Conservation (phyloP, 2,888 invertebrate species). For the Leptinotarsa haldemani region DNA sequence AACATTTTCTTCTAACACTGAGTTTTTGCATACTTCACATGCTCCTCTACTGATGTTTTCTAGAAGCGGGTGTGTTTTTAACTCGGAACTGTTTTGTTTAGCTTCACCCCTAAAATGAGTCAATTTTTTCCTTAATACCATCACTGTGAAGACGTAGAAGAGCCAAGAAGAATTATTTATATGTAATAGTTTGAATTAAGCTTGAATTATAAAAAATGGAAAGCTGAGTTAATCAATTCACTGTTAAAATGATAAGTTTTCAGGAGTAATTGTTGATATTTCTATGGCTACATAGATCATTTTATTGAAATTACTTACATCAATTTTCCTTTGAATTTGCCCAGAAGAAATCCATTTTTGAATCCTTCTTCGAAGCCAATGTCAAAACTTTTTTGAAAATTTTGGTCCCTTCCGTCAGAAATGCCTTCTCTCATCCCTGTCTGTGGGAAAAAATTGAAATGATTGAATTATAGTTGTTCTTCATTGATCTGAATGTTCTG, state of each 20-base stretch:
- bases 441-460: conserved; percentile 34
- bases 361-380: conserved; percentile 77
- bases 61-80: conserved; percentile 31
- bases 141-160: too few relatives aligned
- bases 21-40: conserved; percentile 43
- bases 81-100: conserved; percentile 29
- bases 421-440: conserved; percentile 71
- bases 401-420: conserved; percentile 72
- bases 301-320: conserved; percentile 49
- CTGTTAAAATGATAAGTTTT: too few relatives aligned
- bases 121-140: neutral
- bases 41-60: conserved; percentile 38
- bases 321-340: conserved; percentile 66
- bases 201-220: too few relatives aligned
- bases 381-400: conserved; percentile 78
- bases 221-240: too few relatives aligned
- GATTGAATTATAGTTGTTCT: neutral
- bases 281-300: neutral
- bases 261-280: too few relatives aligned
- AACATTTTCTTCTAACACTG: conserved; percentile 30
- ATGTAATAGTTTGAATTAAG: too few relatives aligned
- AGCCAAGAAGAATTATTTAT: too few relatives aligned
- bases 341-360: conserved; percentile 71
- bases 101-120: conserved; percentile 40
- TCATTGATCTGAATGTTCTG: too few relatives aligned